These are phyloP conservation scores for Tenualosa thibaudeaui DNA, from an alignment of 2,797 vertebrate species.

Conservation along the genomic window DNA sequence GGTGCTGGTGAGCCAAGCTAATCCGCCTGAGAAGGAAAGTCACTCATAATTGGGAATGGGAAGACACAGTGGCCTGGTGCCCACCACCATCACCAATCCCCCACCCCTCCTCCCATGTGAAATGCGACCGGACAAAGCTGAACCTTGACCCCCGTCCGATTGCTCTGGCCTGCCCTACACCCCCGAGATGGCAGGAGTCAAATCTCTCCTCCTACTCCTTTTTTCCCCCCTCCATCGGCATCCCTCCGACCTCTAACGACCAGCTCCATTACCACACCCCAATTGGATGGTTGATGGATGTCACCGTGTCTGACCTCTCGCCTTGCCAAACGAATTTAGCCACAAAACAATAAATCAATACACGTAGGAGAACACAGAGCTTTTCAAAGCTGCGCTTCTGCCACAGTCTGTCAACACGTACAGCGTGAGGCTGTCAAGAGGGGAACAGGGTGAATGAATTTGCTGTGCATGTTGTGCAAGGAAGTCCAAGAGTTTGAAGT, in stretches of 20 bases:
- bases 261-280: constrained; percentile 49
- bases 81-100: not conserved
- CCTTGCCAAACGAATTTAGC: constrained; percentile 50
- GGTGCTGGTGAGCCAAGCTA: not conserved
- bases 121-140: not conserved
- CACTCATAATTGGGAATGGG: not conserved
- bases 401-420: constrained; percentile 6
- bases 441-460: not conserved
- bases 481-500: not conserved
- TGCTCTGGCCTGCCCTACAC: constrained; percentile 37
- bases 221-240: constrained; percentile 24
- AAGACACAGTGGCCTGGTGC: not conserved
- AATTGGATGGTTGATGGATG: constrained; percentile 52
- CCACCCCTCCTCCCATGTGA: not conserved
- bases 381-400: constrained; percentile 23
- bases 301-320: constrained; percentile 45
- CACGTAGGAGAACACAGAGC: constrained; percentile 34
- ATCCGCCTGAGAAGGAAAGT: not conserved
- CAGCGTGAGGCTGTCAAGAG: constrained; percentile 30
- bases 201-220: constrained; percentile 19
- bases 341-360: constrained; percentile 53
- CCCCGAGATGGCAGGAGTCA: constrained; percentile 35
- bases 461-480: not conserved
- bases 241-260: constrained; percentile 42
- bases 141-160: constrained; percentile 44